Evolutionary conservation across 1,140 invertebrate genomes (phyloP), one percentile per base, ranked within the genome.

Genomic region (Trigoniulus corallinus): DNA sequence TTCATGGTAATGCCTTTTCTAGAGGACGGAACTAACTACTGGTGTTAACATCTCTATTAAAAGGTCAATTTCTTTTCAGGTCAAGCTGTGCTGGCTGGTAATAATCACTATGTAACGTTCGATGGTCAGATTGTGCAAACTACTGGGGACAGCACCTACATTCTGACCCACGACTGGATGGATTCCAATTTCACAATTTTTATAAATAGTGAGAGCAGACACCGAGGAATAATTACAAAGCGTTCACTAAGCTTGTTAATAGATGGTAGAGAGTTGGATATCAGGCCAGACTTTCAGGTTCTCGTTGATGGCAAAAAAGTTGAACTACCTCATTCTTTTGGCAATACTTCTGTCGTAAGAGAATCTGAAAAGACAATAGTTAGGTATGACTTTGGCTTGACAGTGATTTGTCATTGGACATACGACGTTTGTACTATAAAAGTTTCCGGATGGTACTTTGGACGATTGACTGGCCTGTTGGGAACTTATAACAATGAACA

Each of bases 401-500:
- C 52, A 46, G 59, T 67, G 21, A 56, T 55, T 7, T 69, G 67
- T 51, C 61, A 61, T 39, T 54, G 60, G 4, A 51, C 50, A 20
- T 57, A 61, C 29, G 68, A 70, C 25, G 56, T 73, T 1, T 64
- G 64, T 55, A 58, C 63, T 37, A 57, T 74, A 4, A 57, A 59
- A 1, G 53, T 72, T 3, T 63, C 65, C 40, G 71, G 72, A 15
- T 73, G 72, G 70, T 72, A 92, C 64, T 79, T 81, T 47, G 83
- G 81, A 52, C 87, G 83, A 62, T 69, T 82, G 0, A 78, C 80
- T 22, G 89, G 91, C 58, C 72, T 96, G 20, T 70, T 94, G 2
- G 89, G 88, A 55, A 85, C 84, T 55, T 83, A 80, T 34, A 88
- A 93, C 71, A 80, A 84, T 57, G 91, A 95, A 61, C 75, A 76